These are phyloP conservation scores for Galleria mellonella DNA, from an alignment of 1,140 invertebrate genomes.

Conservation along the genomic window DNA sequence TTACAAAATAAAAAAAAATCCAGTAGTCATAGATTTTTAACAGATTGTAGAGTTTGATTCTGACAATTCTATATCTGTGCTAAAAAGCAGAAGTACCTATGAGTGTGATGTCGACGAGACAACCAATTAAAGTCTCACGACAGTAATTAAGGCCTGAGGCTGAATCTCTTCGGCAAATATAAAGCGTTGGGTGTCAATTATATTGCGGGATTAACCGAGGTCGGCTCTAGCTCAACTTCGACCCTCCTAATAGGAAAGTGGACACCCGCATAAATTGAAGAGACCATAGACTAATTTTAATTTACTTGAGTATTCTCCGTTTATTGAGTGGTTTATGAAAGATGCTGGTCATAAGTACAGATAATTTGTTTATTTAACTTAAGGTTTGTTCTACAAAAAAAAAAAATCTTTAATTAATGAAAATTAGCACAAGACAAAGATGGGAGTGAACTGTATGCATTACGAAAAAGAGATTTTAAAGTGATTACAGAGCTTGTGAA, in stretches of 20 bases:
- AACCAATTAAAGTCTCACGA: slow-evolving; percentile 10
- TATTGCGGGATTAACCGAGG: slow-evolving; percentile 45
- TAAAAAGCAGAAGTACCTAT: too few relatives aligned
- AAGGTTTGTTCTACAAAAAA: too few relatives aligned
- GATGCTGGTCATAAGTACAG: slow-evolving; percentile 3
- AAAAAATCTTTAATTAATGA: too few relatives aligned
- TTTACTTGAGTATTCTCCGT: slow-evolving; percentile 23
- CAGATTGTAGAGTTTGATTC: too few relatives aligned
- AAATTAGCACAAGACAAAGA: too few relatives aligned
- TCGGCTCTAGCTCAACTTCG: slow-evolving; percentile 39
- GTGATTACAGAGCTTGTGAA: too few relatives aligned
- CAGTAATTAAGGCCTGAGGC: slow-evolving; percentile 39
- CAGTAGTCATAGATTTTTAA: too few relatives aligned
- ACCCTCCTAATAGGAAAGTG: slow-evolving; percentile 48
- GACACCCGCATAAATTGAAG: slow-evolving; percentile 50
- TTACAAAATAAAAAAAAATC: too few relatives aligned
- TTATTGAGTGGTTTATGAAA: slow-evolving; percentile 21
- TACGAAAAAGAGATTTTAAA: too few relatives aligned
- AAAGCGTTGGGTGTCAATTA: slow-evolving; percentile 44
- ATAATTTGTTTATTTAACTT: too few relatives aligned
- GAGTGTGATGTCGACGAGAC: background rate
- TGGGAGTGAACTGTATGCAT: too few relatives aligned
- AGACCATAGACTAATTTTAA: slow-evolving; percentile 24
- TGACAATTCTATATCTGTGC: too few relatives aligned
- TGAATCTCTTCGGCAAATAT: slow-evolving; percentile 31